Evolutionary conservation across 2,888 invertebrate genomes (phyloP).

Genomic region (Barypeithes pellucidus): DNA sequence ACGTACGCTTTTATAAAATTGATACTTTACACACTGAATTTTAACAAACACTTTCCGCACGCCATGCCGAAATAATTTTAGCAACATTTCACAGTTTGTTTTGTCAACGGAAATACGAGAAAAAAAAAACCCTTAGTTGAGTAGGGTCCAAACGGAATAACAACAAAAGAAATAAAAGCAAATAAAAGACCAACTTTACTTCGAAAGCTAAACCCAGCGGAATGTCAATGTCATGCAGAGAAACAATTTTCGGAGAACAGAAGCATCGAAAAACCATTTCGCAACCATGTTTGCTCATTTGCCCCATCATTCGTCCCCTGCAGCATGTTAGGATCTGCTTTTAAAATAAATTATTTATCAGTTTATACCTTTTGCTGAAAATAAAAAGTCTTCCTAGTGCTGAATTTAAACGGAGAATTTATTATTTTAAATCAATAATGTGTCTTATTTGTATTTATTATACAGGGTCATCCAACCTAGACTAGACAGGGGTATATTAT

Average conservation of each 20-base stretch:
- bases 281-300: constrained; percentile 66
- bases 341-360: constrained; percentile 57
- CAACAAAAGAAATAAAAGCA: constrained; percentile 7
- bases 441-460: neutral
- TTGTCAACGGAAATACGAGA: constrained; percentile 1
- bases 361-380: constrained; percentile 52
- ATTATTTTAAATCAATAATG: constrained; percentile 31
- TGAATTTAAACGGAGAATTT: constrained; percentile 33
- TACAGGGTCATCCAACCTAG: too few relatives aligned
- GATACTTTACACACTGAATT: too few relatives aligned
- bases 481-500: too few relatives aligned
- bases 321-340: constrained; percentile 60
- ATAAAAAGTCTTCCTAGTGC: constrained; percentile 43
- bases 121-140: constrained; percentile 11
- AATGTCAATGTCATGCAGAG: constrained; percentile 63
- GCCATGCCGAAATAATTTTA: neutral
- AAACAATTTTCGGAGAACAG: constrained; percentile 63
- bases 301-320: constrained; percentile 64
- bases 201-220: constrained; percentile 36
- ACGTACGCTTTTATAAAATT: too few relatives aligned
- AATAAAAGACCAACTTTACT: constrained; percentile 20
- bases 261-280: constrained; percentile 70
- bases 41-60: too few relatives aligned
- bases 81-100: neutral
- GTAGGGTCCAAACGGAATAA: constrained; percentile 12